These are phyloP conservation scores for Zaprionus africanus DNA, from an alignment of 1,140 invertebrate genomes.

Conservation along the genomic window DNA sequence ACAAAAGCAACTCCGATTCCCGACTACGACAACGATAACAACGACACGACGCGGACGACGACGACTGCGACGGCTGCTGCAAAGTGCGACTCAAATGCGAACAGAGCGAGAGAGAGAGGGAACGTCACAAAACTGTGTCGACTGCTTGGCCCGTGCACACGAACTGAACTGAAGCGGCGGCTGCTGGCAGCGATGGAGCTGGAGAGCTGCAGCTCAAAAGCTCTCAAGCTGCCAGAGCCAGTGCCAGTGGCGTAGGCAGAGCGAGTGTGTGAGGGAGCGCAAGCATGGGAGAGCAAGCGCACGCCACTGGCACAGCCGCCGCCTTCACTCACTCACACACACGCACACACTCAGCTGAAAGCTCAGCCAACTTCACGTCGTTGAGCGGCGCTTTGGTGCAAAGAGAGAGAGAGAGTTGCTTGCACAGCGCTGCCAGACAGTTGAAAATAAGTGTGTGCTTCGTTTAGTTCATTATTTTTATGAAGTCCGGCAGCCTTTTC, in stretches of 20 bases:
- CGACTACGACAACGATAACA: conserved; percentile 35
- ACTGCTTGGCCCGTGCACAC: conserved; percentile 66
- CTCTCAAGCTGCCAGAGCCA: conserved; percentile 30
- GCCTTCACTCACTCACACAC: conserved; percentile 24
- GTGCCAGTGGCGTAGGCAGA: conserved; percentile 11
- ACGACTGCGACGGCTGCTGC: conserved; percentile 41
- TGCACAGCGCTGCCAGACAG: conserved; percentile 1
- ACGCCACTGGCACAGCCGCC: conserved; percentile 17
- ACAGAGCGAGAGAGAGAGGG: background rate
- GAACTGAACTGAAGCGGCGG: conserved; percentile 63
- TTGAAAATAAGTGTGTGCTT: background rate
- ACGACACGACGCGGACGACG: conserved; percentile 5
- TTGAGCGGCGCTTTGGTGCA: conserved; percentile 29
- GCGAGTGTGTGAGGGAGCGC: background rate
- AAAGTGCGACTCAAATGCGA: conserved; percentile 32
- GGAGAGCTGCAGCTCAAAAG: conserved; percentile 53
- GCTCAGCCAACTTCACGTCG: conserved; percentile 32
- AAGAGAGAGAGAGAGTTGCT: background rate
- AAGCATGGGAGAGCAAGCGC: background rate
- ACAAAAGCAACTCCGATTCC: conserved; percentile 39
- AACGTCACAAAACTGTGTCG: conserved; percentile 46
- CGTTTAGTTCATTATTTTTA: conserved; percentile 4
- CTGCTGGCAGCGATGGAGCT: conserved; percentile 42
- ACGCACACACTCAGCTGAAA: conserved; percentile 47
- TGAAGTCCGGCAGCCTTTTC: conserved; percentile 4